A percentile compares a stretch with the other conserved stretches of the same genome.
phyloP scores from a whole-genome alignment of 2,113 vertebrate genomes.

The Eudorcas thomsonii region DNA sequence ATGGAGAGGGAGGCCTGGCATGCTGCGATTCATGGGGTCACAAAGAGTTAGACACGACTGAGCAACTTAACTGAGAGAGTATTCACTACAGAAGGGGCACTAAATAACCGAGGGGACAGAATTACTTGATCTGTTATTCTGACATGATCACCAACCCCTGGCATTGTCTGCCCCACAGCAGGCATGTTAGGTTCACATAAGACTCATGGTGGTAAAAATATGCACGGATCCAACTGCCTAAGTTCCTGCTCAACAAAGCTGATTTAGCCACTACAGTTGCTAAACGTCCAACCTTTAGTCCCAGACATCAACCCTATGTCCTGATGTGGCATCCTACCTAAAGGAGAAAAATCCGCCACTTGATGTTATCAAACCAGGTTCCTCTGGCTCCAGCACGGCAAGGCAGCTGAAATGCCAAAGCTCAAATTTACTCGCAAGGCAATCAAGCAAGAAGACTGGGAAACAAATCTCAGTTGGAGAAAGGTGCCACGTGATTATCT shows the following conservation, averaged over 20 bases:
- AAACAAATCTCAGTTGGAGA: not conserved
- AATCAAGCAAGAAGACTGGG: not conserved
- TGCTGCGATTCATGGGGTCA: no score
- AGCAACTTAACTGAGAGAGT: not conserved
- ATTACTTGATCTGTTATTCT: not conserved
- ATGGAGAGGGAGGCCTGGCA: no score
- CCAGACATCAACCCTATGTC: not conserved
- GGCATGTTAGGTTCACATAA: not conserved
- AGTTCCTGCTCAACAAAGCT: not conserved
- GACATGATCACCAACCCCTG: not conserved
- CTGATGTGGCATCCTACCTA: no score
- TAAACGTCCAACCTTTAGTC: not conserved
- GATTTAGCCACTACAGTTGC: not conserved
- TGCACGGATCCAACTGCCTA: no score
- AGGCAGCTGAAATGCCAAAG: not conserved
- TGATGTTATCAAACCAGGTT: not conserved
- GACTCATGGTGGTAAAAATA: not conserved
- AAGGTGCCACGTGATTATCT: not conserved
- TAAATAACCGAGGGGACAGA: not conserved
- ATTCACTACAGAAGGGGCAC: not conserved
- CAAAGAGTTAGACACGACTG: no score
- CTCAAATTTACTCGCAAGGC: not conserved
- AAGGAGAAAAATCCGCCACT: not conserved
- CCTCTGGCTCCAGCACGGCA: not conserved
- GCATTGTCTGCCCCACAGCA: not conserved